Evolutionary conservation across 2,113 vertebrate genomes (phyloP), one percentile per base, ranked within the genome.

Genomic region (Actenoides hombroni): DNA sequence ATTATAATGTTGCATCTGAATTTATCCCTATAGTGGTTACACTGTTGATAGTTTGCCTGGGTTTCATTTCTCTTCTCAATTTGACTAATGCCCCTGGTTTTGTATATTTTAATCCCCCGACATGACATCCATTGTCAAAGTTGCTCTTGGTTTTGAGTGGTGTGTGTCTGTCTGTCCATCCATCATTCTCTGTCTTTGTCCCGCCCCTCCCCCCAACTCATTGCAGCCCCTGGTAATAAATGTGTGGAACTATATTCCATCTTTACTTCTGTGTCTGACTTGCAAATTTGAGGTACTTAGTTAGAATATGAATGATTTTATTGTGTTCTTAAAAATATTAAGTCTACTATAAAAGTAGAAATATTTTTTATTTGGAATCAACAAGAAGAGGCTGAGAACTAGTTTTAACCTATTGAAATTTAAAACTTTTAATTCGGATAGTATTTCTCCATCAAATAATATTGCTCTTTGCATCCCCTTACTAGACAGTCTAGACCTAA

Each of bases 11-110:
- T 90, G 35, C 6, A 44, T 86, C 39, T 84, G 46, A 86, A 42
- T 83, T 93, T 88, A 70, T 88, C 20, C 33, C 19, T 49, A 5
- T 71, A 78, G 42, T 92, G 51, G 46, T 85, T 88, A 51, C 51
- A 31, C 60, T 78, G 11, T 70, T 88, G 54, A 69, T 83, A 60
- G 54, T 28, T 80, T 83, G 46, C 56, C 39, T 57, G 20, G 18
- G n/a, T 93, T 96, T 96, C 42, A 86, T 90, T 96, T 95, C 74
- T 85, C 37, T 64, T 95, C 68, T 93, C 71, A 63, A 6, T 77
- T 96, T 94, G 85, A 86, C 83, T 90, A 83, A 83, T 86, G n/a
- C 12, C n/a, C 20, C 71, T 78, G 49, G 39, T 33, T 88, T 86
- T 81, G 29, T 79, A 3, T 93, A 82, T 96, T 95, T 92, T 92